Evolutionary conservation across 2,113 vertebrate species (phyloP).

Genomic region (Origma solitaria): DNA sequence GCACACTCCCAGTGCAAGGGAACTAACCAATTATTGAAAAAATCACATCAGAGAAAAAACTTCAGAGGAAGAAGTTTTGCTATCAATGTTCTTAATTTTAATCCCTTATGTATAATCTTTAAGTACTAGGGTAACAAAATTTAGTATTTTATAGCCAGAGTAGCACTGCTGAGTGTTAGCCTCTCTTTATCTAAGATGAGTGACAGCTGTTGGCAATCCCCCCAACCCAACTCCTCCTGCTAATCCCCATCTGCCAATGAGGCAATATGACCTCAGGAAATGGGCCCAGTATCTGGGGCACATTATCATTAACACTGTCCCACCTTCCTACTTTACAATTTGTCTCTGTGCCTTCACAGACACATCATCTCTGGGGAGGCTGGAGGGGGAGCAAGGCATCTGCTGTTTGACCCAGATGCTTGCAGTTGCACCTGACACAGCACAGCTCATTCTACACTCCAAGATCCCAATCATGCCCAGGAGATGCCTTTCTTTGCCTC

Average conservation of each 20-base stretch:
- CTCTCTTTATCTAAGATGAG: background rate
- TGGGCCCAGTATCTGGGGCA: rapidly evolving
- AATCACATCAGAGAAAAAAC: background rate
- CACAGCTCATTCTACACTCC: background rate
- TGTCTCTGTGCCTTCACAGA: background rate
- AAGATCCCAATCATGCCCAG: background rate
- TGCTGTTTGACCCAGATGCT: background rate
- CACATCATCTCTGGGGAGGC: background rate
- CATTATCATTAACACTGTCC: background rate
- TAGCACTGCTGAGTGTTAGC: background rate
- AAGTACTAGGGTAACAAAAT: background rate
- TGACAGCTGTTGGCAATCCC: background rate
- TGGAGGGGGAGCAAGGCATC: background rate
- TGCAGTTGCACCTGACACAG: background rate
- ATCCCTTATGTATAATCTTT: background rate
- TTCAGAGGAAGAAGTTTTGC: background rate
- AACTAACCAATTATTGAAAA: background rate
- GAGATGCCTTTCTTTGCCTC: background rate
- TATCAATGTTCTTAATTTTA: background rate
- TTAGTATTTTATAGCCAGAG: background rate
- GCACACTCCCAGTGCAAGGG: background rate
- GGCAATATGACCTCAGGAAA: background rate
- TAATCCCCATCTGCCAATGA: background rate
- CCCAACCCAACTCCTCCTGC: background rate
- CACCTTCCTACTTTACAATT: background rate